phyloP scores from a whole-genome alignment of 2,888 invertebrate species.

The Chydorus sphaericus region DNA sequence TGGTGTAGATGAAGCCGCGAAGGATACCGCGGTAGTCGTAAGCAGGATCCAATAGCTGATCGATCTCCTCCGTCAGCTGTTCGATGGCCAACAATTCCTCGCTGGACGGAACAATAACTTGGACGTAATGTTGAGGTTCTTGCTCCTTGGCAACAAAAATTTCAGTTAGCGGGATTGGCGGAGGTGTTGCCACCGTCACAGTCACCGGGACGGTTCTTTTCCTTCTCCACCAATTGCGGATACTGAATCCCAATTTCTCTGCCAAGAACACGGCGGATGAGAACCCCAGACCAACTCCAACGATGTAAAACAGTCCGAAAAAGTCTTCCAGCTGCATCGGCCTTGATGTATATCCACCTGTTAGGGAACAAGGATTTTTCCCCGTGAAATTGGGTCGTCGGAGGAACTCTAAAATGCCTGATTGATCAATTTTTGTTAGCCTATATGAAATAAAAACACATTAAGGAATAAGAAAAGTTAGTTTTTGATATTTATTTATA shows the following conservation, averaged over 20 bases:
- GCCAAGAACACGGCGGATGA: conserved; percentile 46
- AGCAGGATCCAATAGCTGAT: background rate
- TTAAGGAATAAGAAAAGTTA: background rate
- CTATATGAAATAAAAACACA: conserved; percentile 31
- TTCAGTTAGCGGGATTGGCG: too few relatives aligned
- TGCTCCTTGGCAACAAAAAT: too few relatives aligned
- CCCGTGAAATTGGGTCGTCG: conserved; percentile 48
- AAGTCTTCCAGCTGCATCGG: conserved; percentile 60
- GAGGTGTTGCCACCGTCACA: too few relatives aligned
- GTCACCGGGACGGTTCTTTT: background rate
- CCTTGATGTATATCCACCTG: conserved; percentile 49
- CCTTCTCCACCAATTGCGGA: background rate
- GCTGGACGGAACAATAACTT: too few relatives aligned
- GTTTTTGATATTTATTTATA: background rate
- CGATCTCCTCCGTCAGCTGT: background rate
- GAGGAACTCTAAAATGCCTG: conserved; percentile 56
- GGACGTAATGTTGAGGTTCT: too few relatives aligned
- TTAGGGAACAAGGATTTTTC: conserved; percentile 58
- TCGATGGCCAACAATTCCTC: background rate
- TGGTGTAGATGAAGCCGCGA: background rate
- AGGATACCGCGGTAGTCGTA: background rate
- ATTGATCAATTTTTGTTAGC: conserved; percentile 49
- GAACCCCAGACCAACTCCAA: conserved; percentile 49
- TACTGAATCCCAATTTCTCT: conserved; percentile 31
- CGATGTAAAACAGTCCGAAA: conserved; percentile 61